A percentile compares a stretch with the other conserved stretches of the same genome.
phyloP scores from a whole-genome alignment of 1,140 invertebrate species.

The Drosophila kanapiae region DNA sequence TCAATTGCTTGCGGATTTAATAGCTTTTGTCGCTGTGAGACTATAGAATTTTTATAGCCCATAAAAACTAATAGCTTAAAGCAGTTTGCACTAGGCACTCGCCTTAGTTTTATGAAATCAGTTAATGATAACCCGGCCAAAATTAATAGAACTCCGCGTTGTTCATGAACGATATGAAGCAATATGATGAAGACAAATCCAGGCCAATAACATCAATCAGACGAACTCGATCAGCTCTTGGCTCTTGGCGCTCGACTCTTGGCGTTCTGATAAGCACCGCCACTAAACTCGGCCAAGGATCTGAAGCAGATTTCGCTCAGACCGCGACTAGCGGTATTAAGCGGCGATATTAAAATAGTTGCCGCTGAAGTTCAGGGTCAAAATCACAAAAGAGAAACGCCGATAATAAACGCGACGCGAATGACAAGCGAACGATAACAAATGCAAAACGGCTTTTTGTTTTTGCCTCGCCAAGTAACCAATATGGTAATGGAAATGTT shows the following conservation, averaged over 20 bases:
- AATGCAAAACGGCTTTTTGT: slow-evolving; percentile 61
- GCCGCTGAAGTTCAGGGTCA: slow-evolving; percentile 72
- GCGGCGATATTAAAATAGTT: slow-evolving; percentile 34
- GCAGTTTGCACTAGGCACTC: not conserved
- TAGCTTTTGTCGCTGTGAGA: not conserved
- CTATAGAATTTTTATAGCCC: slow-evolving; percentile 25
- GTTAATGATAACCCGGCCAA: not conserved
- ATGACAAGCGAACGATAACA: slow-evolving; percentile 53
- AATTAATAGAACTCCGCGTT: slow-evolving; percentile 5
- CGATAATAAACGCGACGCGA: slow-evolving; percentile 40
- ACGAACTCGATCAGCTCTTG: not conserved
- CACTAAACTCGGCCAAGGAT: slow-evolving; percentile 55
- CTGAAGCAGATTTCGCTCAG: slow-evolving; percentile 28
- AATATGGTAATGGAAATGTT: slow-evolving; percentile 38
- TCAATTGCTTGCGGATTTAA: slow-evolving; percentile 6
- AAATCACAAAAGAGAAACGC: slow-evolving; percentile 64
- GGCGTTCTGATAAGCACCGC: slow-evolving; percentile 41
- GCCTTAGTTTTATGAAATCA: not conserved
- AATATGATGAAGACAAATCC: slow-evolving; percentile 29
- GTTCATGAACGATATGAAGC: slow-evolving; percentile 1
- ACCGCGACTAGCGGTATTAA: slow-evolving; percentile 53
- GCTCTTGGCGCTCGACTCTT: not conserved
- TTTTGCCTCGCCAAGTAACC: slow-evolving; percentile 23
- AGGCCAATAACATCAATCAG: slow-evolving; percentile 48
- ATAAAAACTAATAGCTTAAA: slow-evolving; percentile 8